A percentile compares a stretch with the other conserved stretches of the same genome.
Conservation (phyloP, 2,888 invertebrate species). For the Protula sp. region DNA sequence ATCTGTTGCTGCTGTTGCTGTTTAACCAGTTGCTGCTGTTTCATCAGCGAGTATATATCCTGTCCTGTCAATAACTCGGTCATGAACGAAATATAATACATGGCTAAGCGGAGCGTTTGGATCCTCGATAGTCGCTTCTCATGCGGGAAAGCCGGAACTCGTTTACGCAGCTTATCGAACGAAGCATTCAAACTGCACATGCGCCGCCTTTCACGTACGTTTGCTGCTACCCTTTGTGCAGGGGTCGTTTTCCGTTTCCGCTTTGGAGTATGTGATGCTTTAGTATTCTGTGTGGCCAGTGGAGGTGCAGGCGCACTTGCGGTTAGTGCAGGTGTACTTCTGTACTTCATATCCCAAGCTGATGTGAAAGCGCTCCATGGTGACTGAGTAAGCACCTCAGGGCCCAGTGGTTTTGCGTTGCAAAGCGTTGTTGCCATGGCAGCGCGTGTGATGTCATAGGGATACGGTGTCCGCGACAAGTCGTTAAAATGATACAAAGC, state of each 20-base stretch:
- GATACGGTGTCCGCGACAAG: background rate
- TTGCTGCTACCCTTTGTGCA: slow-evolving; percentile 70
- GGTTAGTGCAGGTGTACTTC: no score
- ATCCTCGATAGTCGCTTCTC: slow-evolving; percentile 25
- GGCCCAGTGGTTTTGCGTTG: background rate
- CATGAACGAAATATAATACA: slow-evolving; percentile 96
- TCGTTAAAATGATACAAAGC: background rate
- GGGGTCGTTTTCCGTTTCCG: slow-evolving; percentile 27
- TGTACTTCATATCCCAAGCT: background rate
- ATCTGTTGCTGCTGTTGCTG: background rate
- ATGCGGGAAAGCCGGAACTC: slow-evolving; percentile 23
- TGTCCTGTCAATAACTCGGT: slow-evolving; percentile 59
- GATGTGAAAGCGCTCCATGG: background rate
- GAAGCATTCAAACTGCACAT: slow-evolving; percentile 92
- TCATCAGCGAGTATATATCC: slow-evolving; percentile 2
- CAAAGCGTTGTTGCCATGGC: background rate
- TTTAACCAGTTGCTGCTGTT: no score
- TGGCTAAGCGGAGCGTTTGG: slow-evolving; percentile 87
- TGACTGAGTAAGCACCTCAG: background rate
- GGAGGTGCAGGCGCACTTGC: no score
- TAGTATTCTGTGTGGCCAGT: background rate
- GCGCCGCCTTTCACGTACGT: slow-evolving; percentile 78
- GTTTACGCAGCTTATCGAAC: slow-evolving; percentile 72
- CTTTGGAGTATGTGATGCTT: background rate
- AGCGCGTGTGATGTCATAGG: background rate